Base-by-base conservation (phyloP, 2,113 vertebrate genomes). In the Prionailurus viverrinus region DNA sequence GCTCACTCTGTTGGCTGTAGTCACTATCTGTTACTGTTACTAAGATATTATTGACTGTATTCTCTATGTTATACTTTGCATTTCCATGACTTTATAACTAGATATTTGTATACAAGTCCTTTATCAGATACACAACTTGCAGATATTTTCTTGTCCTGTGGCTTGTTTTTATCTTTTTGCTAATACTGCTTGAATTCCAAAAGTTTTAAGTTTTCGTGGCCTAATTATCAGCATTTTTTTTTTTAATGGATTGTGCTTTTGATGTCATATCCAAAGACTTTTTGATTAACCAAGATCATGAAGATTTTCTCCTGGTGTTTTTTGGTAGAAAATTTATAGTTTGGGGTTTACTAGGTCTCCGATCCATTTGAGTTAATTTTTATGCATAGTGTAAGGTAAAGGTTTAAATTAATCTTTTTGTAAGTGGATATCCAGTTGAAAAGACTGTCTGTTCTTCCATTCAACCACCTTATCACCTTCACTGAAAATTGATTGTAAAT, bases 341-440 rank as follows among this genome's bases (percentile, higher is more conserved):
- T 74, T 95, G 58, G 48, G 53, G 23, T 81, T 81, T 69, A 71
- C 33, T 88, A 87, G 25, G 76, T 89, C 36, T 61, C 23, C 69
- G 36, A 48, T n/a, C 74, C 65, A 71, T 80, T 89, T 31, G 51
- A 71, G 33, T 71, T 89, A 31, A 39, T 76, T 71, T 78, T 89
- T 94, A 53, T 71, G 14, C 19, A 29, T 51, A 5, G 9, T 79
- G n/a, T 63, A 51, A 69, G 15, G 12, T 69, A 78, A 66, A 23
- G 18, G 21, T 79, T 94, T 90, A 51, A 84, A 79, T 78, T 94
- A 4, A n/a, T 41, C n/a, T 65, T 73, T 85, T 83, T 96, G 13
- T 89, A 23, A 48, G 18, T 55, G 80, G 33, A 31, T 82, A 68
- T 33, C 61, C 48, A 58, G 15, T 86, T 93, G n/a, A 71, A 94